phyloP scores from a whole-genome alignment of 2,113 vertebrate species.

The Labeo catla region DNA sequence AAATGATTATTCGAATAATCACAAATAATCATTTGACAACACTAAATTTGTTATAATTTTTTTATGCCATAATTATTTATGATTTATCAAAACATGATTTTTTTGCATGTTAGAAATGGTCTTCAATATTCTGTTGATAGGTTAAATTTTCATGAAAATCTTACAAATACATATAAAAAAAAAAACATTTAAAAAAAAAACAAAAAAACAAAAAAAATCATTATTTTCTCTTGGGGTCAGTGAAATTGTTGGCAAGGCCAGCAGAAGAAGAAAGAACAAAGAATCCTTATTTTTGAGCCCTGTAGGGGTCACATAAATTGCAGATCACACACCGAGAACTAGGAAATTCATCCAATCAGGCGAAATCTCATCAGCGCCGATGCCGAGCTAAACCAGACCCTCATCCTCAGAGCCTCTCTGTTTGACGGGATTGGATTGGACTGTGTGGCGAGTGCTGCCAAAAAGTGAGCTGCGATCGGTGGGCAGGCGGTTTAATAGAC shows the following conservation, averaged over 20 bases:
- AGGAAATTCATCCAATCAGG: constrained; percentile 6
- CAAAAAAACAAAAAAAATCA: neutral
- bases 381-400: neutral
- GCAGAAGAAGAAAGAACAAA: neutral
- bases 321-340: neutral
- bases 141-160: too few relatives aligned
- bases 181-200: too few relatives aligned
- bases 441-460: constrained; percentile 61
- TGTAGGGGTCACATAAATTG: neutral
- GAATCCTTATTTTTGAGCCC: neutral
- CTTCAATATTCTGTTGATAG: neutral
- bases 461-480: constrained; percentile 73
- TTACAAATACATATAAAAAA: too few relatives aligned
- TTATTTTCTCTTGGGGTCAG: neutral
- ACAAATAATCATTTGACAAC: too few relatives aligned
- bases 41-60: neutral
- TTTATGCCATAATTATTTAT: too few relatives aligned
- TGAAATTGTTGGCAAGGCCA: neutral
- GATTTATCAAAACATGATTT: too few relatives aligned
- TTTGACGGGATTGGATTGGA: constrained; percentile 34
- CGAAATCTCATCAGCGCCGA: neutral
- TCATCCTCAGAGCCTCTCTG: neutral
- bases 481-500: constrained; percentile 76
- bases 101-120: too few relatives aligned
- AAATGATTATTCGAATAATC: too few relatives aligned